phyloP scores from a whole-genome alignment of 2,888 invertebrate species.

The Drosophila barbarae region DNA sequence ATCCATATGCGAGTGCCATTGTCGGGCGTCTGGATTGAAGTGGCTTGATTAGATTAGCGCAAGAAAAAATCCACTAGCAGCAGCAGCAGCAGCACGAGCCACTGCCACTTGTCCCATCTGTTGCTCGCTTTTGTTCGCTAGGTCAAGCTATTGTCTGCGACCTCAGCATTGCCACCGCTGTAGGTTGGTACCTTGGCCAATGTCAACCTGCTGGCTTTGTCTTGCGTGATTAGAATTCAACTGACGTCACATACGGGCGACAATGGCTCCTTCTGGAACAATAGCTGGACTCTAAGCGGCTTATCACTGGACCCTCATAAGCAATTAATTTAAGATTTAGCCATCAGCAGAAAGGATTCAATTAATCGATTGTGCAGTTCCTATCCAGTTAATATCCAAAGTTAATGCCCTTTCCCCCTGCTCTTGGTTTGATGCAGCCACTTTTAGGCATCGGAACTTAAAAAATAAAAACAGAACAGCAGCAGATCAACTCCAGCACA shows the following conservation, averaged over 20 bases:
- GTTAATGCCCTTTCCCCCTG: background rate
- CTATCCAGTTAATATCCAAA: background rate
- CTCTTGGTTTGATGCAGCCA: background rate
- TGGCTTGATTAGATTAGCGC: conserved; percentile 62
- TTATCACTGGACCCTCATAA: conserved; percentile 7
- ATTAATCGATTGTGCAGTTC: conserved; percentile 22
- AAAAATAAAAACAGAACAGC: background rate
- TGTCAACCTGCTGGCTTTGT: conserved; percentile 37
- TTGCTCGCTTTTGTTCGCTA: conserved; percentile 13
- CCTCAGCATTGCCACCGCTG: conserved; percentile 2
- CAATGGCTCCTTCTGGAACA: background rate
- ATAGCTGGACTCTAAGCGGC: conserved; percentile 2
- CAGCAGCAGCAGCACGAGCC: conserved; percentile 53
- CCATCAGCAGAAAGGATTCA: conserved; percentile 19
- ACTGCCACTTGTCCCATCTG: conserved; percentile 21
- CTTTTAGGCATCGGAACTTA: background rate
- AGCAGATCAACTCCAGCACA: background rate
- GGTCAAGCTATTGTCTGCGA: conserved; percentile 26
- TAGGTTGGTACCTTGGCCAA: conserved; percentile 8
- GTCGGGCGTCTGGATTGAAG: conserved; percentile 42
- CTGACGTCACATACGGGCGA: background rate
- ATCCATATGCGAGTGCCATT: conserved; percentile 32
- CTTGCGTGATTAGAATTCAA: conserved; percentile 34
- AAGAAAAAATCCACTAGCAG: conserved; percentile 27
- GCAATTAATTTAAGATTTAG: conserved; percentile 7